Percentiles rank a stretch among this genome's conserved stretches.
phyloP scores from a whole-genome alignment of 2,888 invertebrate genomes.

The Trisateles emortualis region DNA sequence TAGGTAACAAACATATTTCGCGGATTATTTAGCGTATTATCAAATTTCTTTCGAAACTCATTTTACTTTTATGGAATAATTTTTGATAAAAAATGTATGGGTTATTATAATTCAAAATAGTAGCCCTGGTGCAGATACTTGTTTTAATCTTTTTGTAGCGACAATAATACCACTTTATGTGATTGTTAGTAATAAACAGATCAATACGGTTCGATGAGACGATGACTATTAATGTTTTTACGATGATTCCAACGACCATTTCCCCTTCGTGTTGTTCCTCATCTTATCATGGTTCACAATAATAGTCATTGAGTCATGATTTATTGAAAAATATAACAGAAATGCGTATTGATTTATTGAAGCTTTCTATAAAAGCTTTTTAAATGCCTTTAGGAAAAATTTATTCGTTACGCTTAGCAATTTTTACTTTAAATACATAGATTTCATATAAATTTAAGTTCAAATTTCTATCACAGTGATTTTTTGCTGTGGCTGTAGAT shows the following conservation, averaged over 20 bases:
- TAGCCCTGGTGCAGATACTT: background rate
- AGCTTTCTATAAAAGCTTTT: conserved; percentile 3
- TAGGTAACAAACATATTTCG: too few relatives aligned
- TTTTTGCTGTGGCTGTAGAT: too few relatives aligned
- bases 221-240: conserved; percentile 31
- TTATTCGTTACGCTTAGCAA: too few relatives aligned
- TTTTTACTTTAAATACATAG: background rate
- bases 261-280: conserved; percentile 20
- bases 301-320: conserved; percentile 24
- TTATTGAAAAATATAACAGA: too few relatives aligned
- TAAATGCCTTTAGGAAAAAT: background rate
- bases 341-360: conserved; percentile 32
- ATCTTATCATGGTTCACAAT: conserved; percentile 18
- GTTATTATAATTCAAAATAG: too few relatives aligned
- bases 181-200: conserved; percentile 48
- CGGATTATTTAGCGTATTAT: too few relatives aligned
- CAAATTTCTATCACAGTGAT: background rate
- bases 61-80: too few relatives aligned
- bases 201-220: conserved; percentile 47
- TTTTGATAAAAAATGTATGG: too few relatives aligned
- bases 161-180: conserved; percentile 31
- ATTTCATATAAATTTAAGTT: background rate
- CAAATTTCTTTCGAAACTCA: too few relatives aligned
- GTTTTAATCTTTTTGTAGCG: conserved; percentile 17
- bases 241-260: conserved; percentile 19